These are phyloP conservation scores for Zaprionus tsacasi DNA, from an alignment of 1,140 invertebrate genomes.

Conservation along the genomic window DNA sequence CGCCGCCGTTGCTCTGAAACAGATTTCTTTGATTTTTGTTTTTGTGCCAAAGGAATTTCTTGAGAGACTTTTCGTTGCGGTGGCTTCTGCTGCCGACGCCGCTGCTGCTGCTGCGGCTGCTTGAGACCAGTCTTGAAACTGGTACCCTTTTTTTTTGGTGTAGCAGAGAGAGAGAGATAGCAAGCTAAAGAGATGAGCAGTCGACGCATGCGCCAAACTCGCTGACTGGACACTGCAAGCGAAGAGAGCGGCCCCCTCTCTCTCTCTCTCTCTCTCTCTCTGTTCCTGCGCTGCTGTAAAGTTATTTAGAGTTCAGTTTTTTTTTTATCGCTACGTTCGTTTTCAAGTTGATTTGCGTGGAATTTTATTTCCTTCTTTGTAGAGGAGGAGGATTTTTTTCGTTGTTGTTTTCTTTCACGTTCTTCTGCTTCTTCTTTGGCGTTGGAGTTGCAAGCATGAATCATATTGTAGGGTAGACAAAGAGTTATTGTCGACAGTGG, in stretches of 20 bases:
- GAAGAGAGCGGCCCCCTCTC: not conserved
- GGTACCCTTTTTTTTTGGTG: slow-evolving; percentile 66
- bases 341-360: slow-evolving; percentile 77
- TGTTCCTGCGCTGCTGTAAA: slow-evolving; percentile 47
- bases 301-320: slow-evolving; percentile 47
- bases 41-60: slow-evolving; percentile 72
- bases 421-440: slow-evolving; percentile 17
- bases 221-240: slow-evolving; percentile 56
- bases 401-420: not conserved
- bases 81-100: slow-evolving; percentile 52
- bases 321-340: slow-evolving; percentile 43
- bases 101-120: slow-evolving; percentile 54
- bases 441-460: slow-evolving; percentile 50
- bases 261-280: slow-evolving; percentile 13
- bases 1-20: slow-evolving; percentile 39
- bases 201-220: slow-evolving; percentile 74
- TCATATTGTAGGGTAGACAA: slow-evolving; percentile 28
- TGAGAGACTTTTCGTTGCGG: slow-evolving; percentile 57
- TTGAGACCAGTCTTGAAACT: slow-evolving; percentile 76
- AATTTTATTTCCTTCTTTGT: slow-evolving; percentile 67
- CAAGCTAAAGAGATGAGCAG: slow-evolving; percentile 47
- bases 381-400: slow-evolving; percentile 6
- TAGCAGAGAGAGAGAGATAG: not conserved
- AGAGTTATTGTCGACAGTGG: not conserved
- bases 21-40: slow-evolving; percentile 60